A percentile compares a stretch with the other conserved stretches of the same genome.
These are phyloP conservation scores for Brachirus orientalis DNA, from an alignment of 2,113 vertebrate genomes.

Conservation along the genomic window DNA sequence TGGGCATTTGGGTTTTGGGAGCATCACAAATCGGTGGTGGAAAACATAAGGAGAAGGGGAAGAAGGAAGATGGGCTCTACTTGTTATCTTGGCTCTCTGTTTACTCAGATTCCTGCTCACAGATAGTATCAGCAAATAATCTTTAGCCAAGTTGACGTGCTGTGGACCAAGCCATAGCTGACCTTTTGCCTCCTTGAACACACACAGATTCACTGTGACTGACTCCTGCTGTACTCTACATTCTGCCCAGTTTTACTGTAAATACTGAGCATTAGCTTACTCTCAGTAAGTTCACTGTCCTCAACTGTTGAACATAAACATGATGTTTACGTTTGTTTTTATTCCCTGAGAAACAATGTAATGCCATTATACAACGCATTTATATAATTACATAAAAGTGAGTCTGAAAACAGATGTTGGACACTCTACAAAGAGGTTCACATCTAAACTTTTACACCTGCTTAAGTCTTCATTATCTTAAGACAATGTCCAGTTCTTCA, in stretches of 20 bases:
- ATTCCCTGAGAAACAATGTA: not conserved
- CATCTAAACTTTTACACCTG: too few species aligned
- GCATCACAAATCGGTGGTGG: conserved; percentile 7
- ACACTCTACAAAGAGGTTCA: too few species aligned
- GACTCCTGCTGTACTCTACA: conserved; percentile 18
- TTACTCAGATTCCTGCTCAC: conserved; percentile 77
- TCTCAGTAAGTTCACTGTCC: conserved; percentile 6
- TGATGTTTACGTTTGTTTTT: conserved; percentile 1
- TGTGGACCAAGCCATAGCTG: conserved; percentile 54
- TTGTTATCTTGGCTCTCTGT: conserved; percentile 76
- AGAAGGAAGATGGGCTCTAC: conserved; percentile 59
- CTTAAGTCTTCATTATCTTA: too few species aligned
- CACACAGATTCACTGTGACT: conserved; percentile 18
- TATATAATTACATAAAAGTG: too few species aligned
- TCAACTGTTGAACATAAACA: not conserved
- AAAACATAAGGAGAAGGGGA: conserved; percentile 13
- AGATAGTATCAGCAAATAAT: conserved; percentile 84
- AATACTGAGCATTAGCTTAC: conserved; percentile 42
- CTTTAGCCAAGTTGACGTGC: conserved; percentile 60
- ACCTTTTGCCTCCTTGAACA: conserved; percentile 56
- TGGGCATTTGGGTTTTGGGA: not conserved
- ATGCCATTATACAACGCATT: too few species aligned
- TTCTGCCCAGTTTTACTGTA: conserved; percentile 56
- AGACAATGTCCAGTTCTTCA: too few species aligned
- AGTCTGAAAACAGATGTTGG: too few species aligned